Evolutionary conservation across 2,797 vertebrate genomes (phyloP), one percentile per base, ranked within the genome.

Genomic region (Ctenochaetus hawaiiensis): DNA sequence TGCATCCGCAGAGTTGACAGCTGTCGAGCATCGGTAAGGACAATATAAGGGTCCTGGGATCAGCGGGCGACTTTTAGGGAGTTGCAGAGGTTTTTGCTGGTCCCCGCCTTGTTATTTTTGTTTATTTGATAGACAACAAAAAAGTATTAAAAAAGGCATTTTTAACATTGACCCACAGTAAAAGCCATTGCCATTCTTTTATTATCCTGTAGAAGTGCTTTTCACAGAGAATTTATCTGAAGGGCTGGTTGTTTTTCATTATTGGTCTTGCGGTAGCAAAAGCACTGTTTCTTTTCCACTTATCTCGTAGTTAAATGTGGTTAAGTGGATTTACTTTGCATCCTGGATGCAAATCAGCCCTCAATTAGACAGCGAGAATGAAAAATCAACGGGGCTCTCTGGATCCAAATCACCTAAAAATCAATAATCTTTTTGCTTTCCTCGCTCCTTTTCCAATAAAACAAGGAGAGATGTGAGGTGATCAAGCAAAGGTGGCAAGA

Each of bases 241-340:
- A 60, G 14, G 10, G 18, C 26, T 41, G 2, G 30, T 6, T 75
- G 10, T 52, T 59, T 64, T 14, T 70, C 47, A 41, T 59, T 67
- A 4, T 18, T 5, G 20, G 23, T 20, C 54, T 61, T 57, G 37
- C 67, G 63, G 20, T 0, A 37, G n/a, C 43, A 56, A 51, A 48
- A 67, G 23, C 5, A 39, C 43, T 39, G 51, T 30, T 67, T 37
- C 67, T 74, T 47, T 45, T 52, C 22, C 37, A 0, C 51, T 44
- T 79, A 73, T 84, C 74, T 83, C 67, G 20, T 70, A 17, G 49
- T 90, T 86, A 83, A 87, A 86, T 57, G 61, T 75, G 78, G 60
- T 59, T 87, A 78, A 91, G 89, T 91, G 81, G 81, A 82, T 87
- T 85, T 72, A 84, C 78, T 92, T 86, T 79, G 79, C 81, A 69